Evolutionary conservation across 2,888 invertebrate species (phyloP), one percentile per base, ranked within the genome.

Genomic region (Cepaea hortensis): DNA sequence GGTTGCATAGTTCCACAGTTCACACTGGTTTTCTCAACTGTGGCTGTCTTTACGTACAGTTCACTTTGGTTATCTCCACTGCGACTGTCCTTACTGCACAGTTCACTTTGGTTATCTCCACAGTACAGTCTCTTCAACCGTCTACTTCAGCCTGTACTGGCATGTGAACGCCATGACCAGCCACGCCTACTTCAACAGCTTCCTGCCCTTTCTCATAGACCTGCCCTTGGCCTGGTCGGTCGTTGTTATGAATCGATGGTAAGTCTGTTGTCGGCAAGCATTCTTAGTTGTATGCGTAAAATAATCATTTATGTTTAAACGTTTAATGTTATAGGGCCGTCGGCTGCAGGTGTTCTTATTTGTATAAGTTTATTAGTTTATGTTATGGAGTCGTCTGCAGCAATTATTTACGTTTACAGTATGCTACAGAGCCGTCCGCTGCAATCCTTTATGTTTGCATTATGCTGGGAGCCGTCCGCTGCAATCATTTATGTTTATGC

Each of bases 241-340:
- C 55, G 86, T 93, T 55, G 87, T 92, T 65, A 90, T 93, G 75
- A 92, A 92, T 81, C 92, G 92, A 91, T 92, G 93, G 93, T 93
- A 88, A 89, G 90, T 55, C 11, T 55, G 35, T 35, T 35, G 35
- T 35, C 35, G 35, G 35, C 35, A 35, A 35, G 35, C 35, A 35
- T 35, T 35, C 35, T 35, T 35, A 35, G 35, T 35, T 35, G 35
- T 35, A 1, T 35, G 1, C 35, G 35, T 35, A 35, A 35, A 0
- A 35, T 35, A 35, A 35, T 35, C 35, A 1, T 35, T 35, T 35
- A 35, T 35, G 35, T 35, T 1, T 35, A 35, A 0, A 35, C 35
- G 35, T 35, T 35, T 35, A 35, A 1, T 35, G 35, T 35, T 35
- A 35, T 35, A 35, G 35, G 35, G 35, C 35, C 1, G 35, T 35